phyloP scores from a whole-genome alignment of 2,113 vertebrate species.

The Carassius carassius region DNA sequence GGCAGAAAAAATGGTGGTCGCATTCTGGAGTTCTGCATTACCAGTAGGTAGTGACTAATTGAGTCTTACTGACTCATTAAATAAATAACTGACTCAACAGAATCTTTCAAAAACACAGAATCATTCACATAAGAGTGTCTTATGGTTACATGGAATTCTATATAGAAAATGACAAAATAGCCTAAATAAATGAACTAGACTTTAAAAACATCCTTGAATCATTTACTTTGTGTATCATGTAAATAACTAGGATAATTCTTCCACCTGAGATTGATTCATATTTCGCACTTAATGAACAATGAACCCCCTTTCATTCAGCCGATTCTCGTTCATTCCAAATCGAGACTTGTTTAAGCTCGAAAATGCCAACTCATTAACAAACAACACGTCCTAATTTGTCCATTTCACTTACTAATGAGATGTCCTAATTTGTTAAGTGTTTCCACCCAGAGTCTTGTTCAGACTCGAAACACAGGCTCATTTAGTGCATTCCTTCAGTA shows the following conservation, averaged over 20 bases:
- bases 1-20: too few relatives aligned
- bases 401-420: neutral
- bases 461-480: neutral
- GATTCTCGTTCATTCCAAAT: neutral
- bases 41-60: neutral
- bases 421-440: neutral
- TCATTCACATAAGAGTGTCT: neutral
- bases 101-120: neutral
- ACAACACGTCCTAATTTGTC: slow-evolving; percentile 11
- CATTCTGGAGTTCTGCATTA: too few relatives aligned
- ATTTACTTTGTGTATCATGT: neutral
- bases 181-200: neutral
- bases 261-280: slow-evolving; percentile 1
- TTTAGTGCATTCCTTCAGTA: neutral
- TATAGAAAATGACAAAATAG: neutral
- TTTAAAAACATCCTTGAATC: neutral
- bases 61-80: neutral
- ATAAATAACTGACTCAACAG: neutral
- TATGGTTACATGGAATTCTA: neutral
- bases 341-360: neutral
- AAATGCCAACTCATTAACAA: neutral
- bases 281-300: neutral
- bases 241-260: neutral
- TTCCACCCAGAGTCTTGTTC: neutral
- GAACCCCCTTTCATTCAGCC: slow-evolving; percentile 7